Percentiles rank a stretch among this genome's conserved stretches.
Evolutionary conservation across 2,888 invertebrate species (phyloP).

Genomic region (Eurois occulta): DNA sequence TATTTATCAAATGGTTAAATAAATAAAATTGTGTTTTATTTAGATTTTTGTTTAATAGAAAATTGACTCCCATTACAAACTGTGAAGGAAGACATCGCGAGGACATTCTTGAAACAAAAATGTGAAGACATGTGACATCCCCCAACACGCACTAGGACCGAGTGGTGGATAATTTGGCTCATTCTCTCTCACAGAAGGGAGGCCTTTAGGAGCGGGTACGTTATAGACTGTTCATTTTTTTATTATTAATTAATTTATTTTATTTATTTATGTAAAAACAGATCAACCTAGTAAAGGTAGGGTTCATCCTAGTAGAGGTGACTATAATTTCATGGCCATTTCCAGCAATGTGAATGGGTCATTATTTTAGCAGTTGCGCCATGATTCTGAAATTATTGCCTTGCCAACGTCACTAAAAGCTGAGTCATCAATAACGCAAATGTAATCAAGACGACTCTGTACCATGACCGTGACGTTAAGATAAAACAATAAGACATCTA

Average conservation of each 20-base stretch:
- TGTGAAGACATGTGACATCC: background rate
- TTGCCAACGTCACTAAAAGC: background rate
- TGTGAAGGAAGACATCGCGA: background rate
- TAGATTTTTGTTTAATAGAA: background rate
- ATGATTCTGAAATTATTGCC: background rate
- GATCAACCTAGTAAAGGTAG: too few relatives aligned
- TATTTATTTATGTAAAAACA: too few relatives aligned
- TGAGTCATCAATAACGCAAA: conserved; percentile 34
- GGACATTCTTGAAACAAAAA: background rate
- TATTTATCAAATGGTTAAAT: background rate
- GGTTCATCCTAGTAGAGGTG: background rate
- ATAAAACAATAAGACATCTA: conserved; percentile 14
- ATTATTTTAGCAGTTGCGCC: background rate
- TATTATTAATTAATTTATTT: too few relatives aligned
- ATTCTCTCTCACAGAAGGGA: background rate
- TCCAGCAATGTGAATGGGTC: background rate
- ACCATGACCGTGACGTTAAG: background rate
- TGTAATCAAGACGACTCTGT: conserved; percentile 20
- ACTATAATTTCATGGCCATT: background rate
- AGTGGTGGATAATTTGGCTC: background rate
- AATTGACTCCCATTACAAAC: too few relatives aligned
- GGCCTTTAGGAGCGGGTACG: background rate
- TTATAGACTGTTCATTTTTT: background rate
- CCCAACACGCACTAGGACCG: background rate
- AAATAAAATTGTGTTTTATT: background rate